phyloP scores from a whole-genome alignment of 2,888 invertebrate genomes.

The Mayetiola destructor region DNA sequence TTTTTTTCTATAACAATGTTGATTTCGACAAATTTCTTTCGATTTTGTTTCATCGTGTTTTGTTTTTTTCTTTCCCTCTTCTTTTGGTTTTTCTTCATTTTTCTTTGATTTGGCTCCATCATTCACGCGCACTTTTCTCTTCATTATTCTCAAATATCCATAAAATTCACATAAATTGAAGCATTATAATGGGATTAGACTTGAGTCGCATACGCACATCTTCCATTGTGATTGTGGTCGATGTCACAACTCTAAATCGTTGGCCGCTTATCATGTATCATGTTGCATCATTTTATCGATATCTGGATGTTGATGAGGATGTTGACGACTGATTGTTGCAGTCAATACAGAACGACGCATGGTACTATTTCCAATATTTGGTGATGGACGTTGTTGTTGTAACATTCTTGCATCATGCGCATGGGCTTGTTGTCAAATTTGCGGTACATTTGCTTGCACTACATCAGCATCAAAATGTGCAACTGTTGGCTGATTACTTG shows the following conservation, averaged over 20 bases:
- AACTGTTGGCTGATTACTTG: slow-evolving; percentile 46
- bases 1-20: too few species aligned
- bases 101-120: too few species aligned
- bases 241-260: not conserved
- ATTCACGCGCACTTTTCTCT: too few species aligned
- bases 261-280: not conserved
- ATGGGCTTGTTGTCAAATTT: slow-evolving; percentile 5
- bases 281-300: slow-evolving; percentile 1
- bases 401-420: not conserved
- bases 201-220: too few species aligned
- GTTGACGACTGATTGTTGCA: slow-evolving; percentile 4
- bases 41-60: too few species aligned
- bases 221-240: not conserved
- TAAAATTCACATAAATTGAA: too few species aligned
- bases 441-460: slow-evolving; percentile 61
- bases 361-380: slow-evolving; percentile 1
- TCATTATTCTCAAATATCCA: too few species aligned
- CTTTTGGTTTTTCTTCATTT: too few species aligned
- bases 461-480: slow-evolving; percentile 55
- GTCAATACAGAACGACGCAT: slow-evolving; percentile 4
- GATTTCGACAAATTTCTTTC: too few species aligned
- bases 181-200: too few species aligned
- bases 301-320: slow-evolving; percentile 9
- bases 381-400: slow-evolving; percentile 5
- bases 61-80: too few species aligned